These are phyloP conservation scores for Panthera leo DNA, from an alignment of 2,113 vertebrate genomes.

Conservation along the genomic window DNA sequence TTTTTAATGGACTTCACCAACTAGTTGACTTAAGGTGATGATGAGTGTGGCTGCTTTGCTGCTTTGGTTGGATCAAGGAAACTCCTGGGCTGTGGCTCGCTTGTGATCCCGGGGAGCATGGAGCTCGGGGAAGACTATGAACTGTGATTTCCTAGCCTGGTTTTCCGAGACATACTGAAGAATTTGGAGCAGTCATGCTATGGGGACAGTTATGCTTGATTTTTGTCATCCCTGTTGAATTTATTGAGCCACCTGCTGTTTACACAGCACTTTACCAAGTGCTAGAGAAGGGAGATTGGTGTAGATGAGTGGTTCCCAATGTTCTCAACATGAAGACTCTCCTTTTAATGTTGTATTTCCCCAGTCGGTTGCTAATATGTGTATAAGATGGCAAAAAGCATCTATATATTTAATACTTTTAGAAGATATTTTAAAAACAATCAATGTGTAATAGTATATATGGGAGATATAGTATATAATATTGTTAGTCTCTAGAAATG, in stretches of 20 bases:
- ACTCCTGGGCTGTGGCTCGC: conserved; percentile 61
- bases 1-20: conserved; percentile 81
- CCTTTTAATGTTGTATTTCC: neutral
- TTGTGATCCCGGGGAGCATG: conserved; percentile 69
- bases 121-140: conserved; percentile 50
- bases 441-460: neutral
- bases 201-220: neutral
- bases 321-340: neutral
- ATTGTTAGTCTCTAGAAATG: neutral
- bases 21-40: conserved; percentile 84
- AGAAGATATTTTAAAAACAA: neutral
- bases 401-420: neutral
- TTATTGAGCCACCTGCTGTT: neutral
- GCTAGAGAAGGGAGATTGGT: neutral
- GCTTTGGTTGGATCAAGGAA: conserved; percentile 81
- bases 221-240: neutral
- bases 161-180: neutral
- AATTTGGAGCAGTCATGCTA: neutral
- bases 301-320: neutral
- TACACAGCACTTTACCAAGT: neutral
- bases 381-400: neutral
- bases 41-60: conserved; percentile 79
- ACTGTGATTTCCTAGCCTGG: neutral
- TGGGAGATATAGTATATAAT: neutral
- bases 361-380: neutral